phyloP scores from a whole-genome alignment of 2,888 invertebrate genomes.

The Drosophila meridiana region DNA sequence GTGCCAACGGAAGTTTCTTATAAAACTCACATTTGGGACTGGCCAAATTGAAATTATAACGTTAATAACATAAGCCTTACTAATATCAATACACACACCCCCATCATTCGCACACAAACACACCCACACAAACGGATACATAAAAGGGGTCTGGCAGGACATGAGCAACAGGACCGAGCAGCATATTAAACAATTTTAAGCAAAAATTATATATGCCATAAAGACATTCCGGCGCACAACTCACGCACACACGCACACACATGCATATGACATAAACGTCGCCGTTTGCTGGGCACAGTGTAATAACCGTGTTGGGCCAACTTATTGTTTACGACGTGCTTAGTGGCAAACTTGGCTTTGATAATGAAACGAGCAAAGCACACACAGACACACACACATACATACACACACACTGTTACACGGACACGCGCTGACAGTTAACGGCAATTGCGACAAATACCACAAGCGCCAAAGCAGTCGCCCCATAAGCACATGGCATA shows the following conservation, averaged over 20 bases:
- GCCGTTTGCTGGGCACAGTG: constrained; percentile 49
- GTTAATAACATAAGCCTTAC: constrained; percentile 66
- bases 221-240: constrained; percentile 57
- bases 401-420: constrained; percentile 16
- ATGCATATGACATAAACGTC: constrained; percentile 40
- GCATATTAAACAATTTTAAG: constrained; percentile 76
- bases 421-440: constrained; percentile 73
- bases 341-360: constrained; percentile 79
- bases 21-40: constrained; percentile 48
- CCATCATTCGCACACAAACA: not conserved
- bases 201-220: constrained; percentile 73
- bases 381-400: constrained; percentile 10
- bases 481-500: constrained; percentile 41
- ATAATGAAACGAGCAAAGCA: constrained; percentile 68
- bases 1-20: constrained; percentile 36
- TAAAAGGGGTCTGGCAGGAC: constrained; percentile 22
- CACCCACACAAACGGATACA: not conserved
- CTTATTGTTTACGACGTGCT: constrained; percentile 82
- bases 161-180: constrained; percentile 52
- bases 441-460: constrained; percentile 79
- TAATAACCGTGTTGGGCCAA: constrained; percentile 69
- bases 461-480: constrained; percentile 52
- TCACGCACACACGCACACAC: constrained; percentile 11
- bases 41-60: constrained; percentile 70
- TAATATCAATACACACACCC: constrained; percentile 38